phyloP scores from a whole-genome alignment of 2,113 vertebrate genomes.

The Diphyllodes magnificus region DNA sequence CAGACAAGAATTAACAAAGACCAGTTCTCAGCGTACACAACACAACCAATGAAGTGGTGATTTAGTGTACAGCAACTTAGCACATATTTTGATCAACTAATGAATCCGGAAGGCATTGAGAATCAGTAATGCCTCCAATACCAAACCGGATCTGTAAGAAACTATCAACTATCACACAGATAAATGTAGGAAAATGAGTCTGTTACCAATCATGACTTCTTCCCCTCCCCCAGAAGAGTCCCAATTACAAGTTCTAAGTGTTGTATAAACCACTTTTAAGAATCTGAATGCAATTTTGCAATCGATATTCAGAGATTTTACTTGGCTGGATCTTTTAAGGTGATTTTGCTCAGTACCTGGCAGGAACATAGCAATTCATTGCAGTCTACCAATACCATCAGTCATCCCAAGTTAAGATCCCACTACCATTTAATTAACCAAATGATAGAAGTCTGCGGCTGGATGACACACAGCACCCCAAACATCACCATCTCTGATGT shows the following conservation, averaged over 20 bases:
- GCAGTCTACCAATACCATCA: not conserved
- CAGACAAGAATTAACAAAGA: not conserved
- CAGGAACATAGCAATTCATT: not conserved
- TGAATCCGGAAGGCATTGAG: not conserved
- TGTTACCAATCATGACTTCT: not conserved
- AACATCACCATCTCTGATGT: not conserved
- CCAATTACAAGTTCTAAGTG: not conserved
- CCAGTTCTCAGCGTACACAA: not conserved
- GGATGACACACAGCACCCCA: not conserved
- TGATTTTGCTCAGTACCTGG: not conserved
- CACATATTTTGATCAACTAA: not conserved
- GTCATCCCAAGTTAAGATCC: not conserved
- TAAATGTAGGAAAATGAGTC: not conserved
- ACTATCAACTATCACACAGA: not conserved
- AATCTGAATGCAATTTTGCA: not conserved
- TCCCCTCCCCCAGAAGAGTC: not conserved
- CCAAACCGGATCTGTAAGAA: not conserved
- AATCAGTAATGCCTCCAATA: not conserved
- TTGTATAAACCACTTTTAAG: not conserved
- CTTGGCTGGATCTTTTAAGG: not conserved
- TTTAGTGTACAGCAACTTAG: not conserved
- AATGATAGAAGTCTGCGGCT: not conserved
- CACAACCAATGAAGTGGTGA: not conserved
- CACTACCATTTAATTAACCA: not conserved
- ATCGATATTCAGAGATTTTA: not conserved